Conservation (phyloP, 2,113 vertebrate species). For the Athene cunicularia region DNA sequence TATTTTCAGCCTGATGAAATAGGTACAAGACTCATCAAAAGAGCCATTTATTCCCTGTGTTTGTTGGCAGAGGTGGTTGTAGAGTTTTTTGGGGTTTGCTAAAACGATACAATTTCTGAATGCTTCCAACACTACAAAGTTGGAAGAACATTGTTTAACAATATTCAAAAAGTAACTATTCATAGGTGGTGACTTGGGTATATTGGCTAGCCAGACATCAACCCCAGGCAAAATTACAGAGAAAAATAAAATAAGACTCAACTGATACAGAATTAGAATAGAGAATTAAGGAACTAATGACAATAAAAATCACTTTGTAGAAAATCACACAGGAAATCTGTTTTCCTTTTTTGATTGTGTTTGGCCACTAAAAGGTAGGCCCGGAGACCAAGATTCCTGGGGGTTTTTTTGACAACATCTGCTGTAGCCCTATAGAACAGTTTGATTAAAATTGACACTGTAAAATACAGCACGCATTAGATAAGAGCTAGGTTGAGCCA, state of each 20-base stretch:
- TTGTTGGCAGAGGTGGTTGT: background rate
- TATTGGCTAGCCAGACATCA: background rate
- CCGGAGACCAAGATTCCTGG: background rate
- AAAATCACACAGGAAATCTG: background rate
- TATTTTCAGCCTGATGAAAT: background rate
- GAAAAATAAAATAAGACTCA: background rate
- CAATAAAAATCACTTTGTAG: background rate
- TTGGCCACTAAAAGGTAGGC: background rate
- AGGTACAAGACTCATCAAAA: background rate
- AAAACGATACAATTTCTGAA: background rate
- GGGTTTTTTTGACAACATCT: background rate
- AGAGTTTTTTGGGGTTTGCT: accelerated
- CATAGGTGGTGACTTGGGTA: background rate
- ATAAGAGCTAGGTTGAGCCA: background rate
- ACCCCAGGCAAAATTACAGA: background rate
- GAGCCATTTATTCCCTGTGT: background rate
- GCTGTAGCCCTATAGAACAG: background rate
- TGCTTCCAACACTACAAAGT: background rate
- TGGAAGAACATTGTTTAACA: background rate
- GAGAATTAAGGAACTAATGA: background rate
- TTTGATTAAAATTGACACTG: background rate
- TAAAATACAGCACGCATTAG: background rate
- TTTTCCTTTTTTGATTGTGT: background rate
- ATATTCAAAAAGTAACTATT: background rate
- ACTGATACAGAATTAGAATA: background rate